Evolutionary conservation across 2,797 vertebrate genomes (phyloP).

Genomic region (Sebastes aleutianus): DNA sequence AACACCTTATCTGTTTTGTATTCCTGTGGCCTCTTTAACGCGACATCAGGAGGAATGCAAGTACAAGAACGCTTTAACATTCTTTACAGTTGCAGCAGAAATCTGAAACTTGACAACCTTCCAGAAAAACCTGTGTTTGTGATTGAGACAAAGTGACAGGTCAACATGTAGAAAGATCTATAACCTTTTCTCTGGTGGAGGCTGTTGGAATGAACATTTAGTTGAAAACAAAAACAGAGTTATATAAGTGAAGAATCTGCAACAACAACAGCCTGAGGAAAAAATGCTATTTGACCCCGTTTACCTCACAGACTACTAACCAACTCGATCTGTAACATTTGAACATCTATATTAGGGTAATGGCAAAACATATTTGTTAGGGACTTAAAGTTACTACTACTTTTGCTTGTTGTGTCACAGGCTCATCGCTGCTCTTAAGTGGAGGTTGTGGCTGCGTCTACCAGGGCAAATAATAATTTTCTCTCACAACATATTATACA

Average conservation of each 20-base stretch:
- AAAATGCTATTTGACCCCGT: constrained; percentile 4
- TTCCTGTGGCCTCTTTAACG: neutral
- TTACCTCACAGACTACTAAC: constrained; percentile 24
- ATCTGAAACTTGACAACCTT: constrained; percentile 8
- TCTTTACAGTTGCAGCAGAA: neutral
- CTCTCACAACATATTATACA: constrained; percentile 36
- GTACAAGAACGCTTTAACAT: neutral
- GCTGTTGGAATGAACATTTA: neutral
- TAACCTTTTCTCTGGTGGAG: neutral
- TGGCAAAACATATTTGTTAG: constrained; percentile 42
- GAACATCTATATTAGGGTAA: constrained; percentile 21
- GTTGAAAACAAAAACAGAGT: neutral
- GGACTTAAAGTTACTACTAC: constrained; percentile 18
- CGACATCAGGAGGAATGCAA: neutral
- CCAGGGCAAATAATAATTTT: constrained; percentile 59
- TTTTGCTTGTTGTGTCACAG: constrained; percentile 17
- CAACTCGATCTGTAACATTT: neutral
- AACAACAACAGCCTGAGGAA: neutral
- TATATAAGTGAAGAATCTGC: neutral
- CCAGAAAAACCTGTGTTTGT: constrained; percentile 12
- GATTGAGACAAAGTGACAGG: neutral
- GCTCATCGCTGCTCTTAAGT: neutral
- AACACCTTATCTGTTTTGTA: neutral
- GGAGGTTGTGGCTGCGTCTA: constrained; percentile 19
- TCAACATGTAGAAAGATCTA: neutral